Percentiles rank a stretch among this genome's conserved stretches.
Conservation (phyloP, 2,113 vertebrate genomes). For the Gyps fulvus region DNA sequence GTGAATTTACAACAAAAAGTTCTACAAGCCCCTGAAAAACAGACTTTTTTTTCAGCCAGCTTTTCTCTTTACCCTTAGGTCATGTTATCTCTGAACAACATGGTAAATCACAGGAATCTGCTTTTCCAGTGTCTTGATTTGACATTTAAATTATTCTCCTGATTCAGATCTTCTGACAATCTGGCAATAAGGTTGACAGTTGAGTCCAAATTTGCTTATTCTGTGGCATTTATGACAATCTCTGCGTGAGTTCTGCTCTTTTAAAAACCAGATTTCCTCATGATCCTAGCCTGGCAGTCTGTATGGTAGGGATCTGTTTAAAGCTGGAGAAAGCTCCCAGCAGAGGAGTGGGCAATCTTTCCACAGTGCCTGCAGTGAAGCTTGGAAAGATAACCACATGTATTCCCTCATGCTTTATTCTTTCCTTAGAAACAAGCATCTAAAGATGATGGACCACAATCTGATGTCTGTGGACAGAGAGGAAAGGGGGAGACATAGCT, state of each 20-base stretch:
- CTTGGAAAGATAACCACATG: neutral
- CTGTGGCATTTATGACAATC: slow-evolving; percentile 46
- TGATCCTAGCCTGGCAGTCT: neutral
- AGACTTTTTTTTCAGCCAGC: neutral
- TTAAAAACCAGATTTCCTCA: slow-evolving; percentile 25
- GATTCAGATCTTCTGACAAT: slow-evolving; percentile 55
- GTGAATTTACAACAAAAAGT: neutral
- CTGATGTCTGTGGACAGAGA: slow-evolving; percentile 8
- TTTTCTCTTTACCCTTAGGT: slow-evolving; percentile 30
- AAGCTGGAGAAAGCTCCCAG: neutral
- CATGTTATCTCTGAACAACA: neutral
- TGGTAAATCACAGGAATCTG: neutral
- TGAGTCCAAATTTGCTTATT: slow-evolving; percentile 46
- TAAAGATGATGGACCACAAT: neutral
- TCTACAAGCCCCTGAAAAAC: neutral
- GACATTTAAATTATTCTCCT: slow-evolving; percentile 61
- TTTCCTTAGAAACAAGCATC: neutral
- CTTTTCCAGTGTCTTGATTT: slow-evolving; percentile 37
- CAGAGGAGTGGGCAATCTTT: neutral
- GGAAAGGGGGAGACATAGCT: neutral
- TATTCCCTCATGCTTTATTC: neutral
- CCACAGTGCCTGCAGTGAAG: neutral
- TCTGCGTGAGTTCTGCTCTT: slow-evolving; percentile 9
- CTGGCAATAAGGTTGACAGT: slow-evolving; percentile 39
- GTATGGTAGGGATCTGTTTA: neutral